These are phyloP conservation scores for Uria lomvia DNA, from an alignment of 2,113 vertebrate genomes.

Conservation along the genomic window DNA sequence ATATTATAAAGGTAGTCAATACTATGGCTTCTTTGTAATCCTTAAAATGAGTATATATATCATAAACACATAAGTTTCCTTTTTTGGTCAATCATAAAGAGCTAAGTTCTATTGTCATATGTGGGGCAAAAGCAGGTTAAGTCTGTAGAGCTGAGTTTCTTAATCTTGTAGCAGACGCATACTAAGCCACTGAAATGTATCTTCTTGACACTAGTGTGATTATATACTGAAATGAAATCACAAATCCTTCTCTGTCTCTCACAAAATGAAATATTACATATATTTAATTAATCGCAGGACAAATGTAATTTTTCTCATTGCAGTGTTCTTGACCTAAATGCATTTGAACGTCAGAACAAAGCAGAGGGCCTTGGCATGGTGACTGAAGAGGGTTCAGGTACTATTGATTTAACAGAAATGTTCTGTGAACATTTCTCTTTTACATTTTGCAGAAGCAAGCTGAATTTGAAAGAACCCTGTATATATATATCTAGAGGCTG, in stretches of 20 bases:
- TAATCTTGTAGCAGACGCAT: background rate
- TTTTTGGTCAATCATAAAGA: background rate
- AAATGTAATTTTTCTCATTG: background rate
- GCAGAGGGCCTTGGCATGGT: conserved; percentile 97
- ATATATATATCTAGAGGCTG: background rate
- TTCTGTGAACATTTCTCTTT: background rate
- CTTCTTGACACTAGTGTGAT: background rate
- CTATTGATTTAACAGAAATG: background rate
- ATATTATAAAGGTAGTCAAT: background rate
- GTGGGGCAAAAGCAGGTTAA: background rate
- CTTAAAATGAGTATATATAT: background rate
- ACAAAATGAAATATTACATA: background rate
- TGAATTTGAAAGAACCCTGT: background rate
- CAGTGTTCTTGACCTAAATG: conserved; percentile 95
- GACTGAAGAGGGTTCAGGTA: conserved; percentile 97
- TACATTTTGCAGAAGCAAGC: background rate
- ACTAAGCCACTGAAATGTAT: background rate
- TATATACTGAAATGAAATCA: background rate
- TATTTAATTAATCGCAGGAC: background rate
- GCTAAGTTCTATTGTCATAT: background rate
- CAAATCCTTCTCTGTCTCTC: background rate
- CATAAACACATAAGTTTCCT: background rate
- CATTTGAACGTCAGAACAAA: conserved; percentile 97
- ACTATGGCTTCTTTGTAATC: background rate
- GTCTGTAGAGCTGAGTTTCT: background rate